These are phyloP conservation scores for Drosophila melanica DNA, from an alignment of 1,140 invertebrate species.

Conservation along the genomic window DNA sequence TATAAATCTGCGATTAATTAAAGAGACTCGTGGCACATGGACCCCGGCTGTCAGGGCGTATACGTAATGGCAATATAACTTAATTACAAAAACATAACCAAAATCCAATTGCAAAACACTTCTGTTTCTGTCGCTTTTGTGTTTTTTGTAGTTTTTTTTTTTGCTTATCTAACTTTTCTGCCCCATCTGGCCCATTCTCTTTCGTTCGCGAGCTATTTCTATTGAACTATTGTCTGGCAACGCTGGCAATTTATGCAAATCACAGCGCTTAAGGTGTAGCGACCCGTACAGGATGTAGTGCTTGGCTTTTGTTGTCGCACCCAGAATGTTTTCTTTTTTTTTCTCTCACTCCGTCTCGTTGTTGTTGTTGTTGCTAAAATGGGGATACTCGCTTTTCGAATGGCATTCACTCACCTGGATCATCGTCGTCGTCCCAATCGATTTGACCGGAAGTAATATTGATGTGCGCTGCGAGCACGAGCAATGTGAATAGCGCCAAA, in stretches of 20 bases:
- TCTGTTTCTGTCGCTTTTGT: slow-evolving; percentile 28
- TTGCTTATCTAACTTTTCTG: slow-evolving; percentile 8
- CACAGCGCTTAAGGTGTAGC: slow-evolving; percentile 44
- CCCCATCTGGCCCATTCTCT: background rate
- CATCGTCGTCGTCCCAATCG: slow-evolving; percentile 84
- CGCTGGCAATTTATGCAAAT: slow-evolving; percentile 69
- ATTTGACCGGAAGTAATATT: slow-evolving; percentile 81
- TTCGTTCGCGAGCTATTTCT: background rate
- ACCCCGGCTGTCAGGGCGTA: slow-evolving; percentile 42
- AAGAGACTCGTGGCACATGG: slow-evolving; percentile 36
- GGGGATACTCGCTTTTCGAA: background rate
- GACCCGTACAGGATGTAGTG: slow-evolving; percentile 32
- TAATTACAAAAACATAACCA: slow-evolving; percentile 80
- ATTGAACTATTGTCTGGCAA: slow-evolving; percentile 50
- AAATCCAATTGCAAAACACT: slow-evolving; percentile 68
- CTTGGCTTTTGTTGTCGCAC: slow-evolving; percentile 46
- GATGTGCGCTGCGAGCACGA: slow-evolving; percentile 69
- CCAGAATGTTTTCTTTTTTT: slow-evolving; percentile 41
- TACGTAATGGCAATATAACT: slow-evolving; percentile 74
- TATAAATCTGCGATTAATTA: slow-evolving; percentile 81
- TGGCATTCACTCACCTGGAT: slow-evolving; percentile 82
- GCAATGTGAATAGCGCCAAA: slow-evolving; percentile 66
- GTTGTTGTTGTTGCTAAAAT: background rate
- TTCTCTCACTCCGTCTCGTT: slow-evolving; percentile 11
- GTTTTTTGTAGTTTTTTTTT: slow-evolving; percentile 2